A percentile compares a stretch with the other conserved stretches of the same genome.
phyloP scores from a whole-genome alignment of 1,140 invertebrate genomes.

The Diachasmimorpha longicaudata region DNA sequence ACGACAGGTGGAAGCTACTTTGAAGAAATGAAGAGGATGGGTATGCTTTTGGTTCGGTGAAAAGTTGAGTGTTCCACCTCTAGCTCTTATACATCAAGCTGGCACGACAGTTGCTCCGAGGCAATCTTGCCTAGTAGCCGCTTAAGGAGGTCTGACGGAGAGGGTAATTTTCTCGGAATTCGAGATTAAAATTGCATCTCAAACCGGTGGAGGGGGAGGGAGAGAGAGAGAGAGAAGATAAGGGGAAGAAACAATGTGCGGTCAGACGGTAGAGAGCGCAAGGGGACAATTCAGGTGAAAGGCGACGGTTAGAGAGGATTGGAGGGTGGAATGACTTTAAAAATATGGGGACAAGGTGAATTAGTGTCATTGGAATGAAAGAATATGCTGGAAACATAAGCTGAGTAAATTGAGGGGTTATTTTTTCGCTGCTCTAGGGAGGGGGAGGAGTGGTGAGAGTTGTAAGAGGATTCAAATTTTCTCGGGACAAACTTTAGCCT shows the following conservation, averaged over 20 bases:
- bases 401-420: not conserved
- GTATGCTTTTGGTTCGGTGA: slow-evolving; percentile 21
- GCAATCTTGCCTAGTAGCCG: slow-evolving; percentile 59
- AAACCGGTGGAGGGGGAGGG: not conserved
- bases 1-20: slow-evolving; percentile 12
- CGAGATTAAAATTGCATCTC: slow-evolving; percentile 62
- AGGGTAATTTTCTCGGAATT: slow-evolving; percentile 63
- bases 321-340: not conserved
- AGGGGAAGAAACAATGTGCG: slow-evolving; percentile 48
- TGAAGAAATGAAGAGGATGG: slow-evolving; percentile 11
- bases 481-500: not conserved
- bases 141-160: slow-evolving; percentile 59
- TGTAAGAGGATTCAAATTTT: not conserved
- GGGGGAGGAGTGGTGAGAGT: not conserved
- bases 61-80: slow-evolving; percentile 27
- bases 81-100: slow-evolving; percentile 45
- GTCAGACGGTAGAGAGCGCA: slow-evolving; percentile 29
- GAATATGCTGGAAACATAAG: not conserved
- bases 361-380: not conserved
- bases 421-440: not conserved
- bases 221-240: slow-evolving; percentile 38
- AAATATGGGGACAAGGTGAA: not conserved
- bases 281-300: slow-evolving; percentile 25
- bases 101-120: slow-evolving; percentile 51
- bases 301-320: not conserved